phyloP scores from a whole-genome alignment of 1,140 invertebrate species.

The Apolygus lucorum region DNA sequence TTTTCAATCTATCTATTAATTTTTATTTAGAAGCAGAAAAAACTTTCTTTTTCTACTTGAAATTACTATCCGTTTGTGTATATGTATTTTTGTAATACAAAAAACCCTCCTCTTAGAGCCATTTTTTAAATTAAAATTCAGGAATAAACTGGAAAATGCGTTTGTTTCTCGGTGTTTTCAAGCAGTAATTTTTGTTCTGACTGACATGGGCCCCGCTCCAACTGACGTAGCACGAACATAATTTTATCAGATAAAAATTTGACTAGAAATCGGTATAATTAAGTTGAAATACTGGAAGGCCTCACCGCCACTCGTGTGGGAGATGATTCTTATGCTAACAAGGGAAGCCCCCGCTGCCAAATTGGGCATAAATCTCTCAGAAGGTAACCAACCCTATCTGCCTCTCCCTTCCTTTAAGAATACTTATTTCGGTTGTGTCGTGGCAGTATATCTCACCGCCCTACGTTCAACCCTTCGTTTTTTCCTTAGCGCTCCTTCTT shows the following conservation, averaged over 20 bases:
- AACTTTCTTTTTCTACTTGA: too few species aligned
- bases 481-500: background rate
- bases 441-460: background rate
- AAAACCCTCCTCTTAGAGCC: too few species aligned
- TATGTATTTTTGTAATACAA: too few species aligned
- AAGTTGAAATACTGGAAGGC: background rate
- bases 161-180: too few species aligned
- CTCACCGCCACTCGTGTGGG: background rate
- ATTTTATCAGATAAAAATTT: background rate
- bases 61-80: too few species aligned
- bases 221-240: too few species aligned
- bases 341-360: background rate
- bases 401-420: background rate
- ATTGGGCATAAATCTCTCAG: constrained; percentile 5
- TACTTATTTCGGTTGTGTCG: constrained; percentile 2
- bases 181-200: too few species aligned
- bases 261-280: background rate
- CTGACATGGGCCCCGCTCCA: too few species aligned
- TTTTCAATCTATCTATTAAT: too few species aligned
- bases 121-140: too few species aligned
- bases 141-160: too few species aligned
- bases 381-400: background rate
- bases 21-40: too few species aligned
- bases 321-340: constrained; percentile 2
- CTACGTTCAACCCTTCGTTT: background rate